A percentile compares a stretch with the other conserved stretches of the same genome.
phyloP scores from a whole-genome alignment of 2,797 vertebrate species.

The Pantherophis vulpinus region DNA sequence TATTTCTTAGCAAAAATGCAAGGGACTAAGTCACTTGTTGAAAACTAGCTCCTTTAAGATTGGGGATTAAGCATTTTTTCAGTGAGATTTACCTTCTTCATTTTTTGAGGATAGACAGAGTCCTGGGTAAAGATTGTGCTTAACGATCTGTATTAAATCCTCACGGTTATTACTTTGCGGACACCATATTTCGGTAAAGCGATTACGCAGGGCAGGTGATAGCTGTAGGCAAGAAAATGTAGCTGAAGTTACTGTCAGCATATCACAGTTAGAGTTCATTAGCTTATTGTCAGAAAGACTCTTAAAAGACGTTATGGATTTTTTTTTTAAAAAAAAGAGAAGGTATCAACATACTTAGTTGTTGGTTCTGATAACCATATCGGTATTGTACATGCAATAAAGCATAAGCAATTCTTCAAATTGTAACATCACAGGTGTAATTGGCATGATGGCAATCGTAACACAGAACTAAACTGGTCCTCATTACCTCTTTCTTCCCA shows the following conservation, averaged over 20 bases:
- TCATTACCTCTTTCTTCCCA: slow-evolving; percentile 94
- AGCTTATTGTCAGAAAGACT: not conserved
- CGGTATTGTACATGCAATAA: not conserved
- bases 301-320: not conserved
- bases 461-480: not conserved
- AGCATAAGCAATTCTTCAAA: not conserved
- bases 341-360: not conserved
- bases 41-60: not conserved
- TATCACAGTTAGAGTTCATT: not conserved
- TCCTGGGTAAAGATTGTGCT: slow-evolving; percentile 83
- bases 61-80: not conserved
- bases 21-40: not conserved
- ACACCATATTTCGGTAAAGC: slow-evolving; percentile 98
- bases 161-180: slow-evolving; percentile 83
- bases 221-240: slow-evolving; percentile 74
- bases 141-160: slow-evolving; percentile 89
- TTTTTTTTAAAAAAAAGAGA: not conserved
- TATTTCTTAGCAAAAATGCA: not conserved
- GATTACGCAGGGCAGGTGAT: slow-evolving; percentile 92
- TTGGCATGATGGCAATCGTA: not conserved
- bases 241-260: not conserved
- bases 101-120: slow-evolving; percentile 75
- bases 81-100: slow-evolving; percentile 66
- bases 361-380: not conserved
- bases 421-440: not conserved